Evolutionary conservation across 1,140 invertebrate species (phyloP), one percentile per base, ranked within the genome.

Genomic region (Meloidogyne floridensis): DNA sequence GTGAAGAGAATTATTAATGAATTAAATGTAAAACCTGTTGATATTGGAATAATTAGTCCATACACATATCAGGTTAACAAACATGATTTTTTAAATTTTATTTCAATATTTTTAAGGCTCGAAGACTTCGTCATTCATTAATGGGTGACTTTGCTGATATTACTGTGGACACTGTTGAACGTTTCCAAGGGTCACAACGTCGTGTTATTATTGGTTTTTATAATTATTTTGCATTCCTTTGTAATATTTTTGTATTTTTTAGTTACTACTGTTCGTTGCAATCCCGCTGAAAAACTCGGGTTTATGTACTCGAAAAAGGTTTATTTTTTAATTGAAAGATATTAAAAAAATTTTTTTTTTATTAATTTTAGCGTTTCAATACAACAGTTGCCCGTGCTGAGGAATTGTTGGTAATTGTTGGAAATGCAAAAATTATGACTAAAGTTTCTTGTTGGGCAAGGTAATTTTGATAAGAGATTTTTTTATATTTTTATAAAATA

Each of bases 11-110:
- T 91, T 11, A 92, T 94, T 9, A 92, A 92, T 82, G 88, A 93
- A 72, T 90, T 91, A 73, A 92, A 93, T 51, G 82, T 96, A 11
- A 88, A 84, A 5, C 90, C 92, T 72, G 91, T 93, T 73, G 93
- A 96, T 87, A 94, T 98, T 89, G 96, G 96, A 7, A 94, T 98
- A 82, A 95, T 98, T 77, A 94, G 96, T 7, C 96, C 96, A 0
- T 98, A 98, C 90, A 91, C 93, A 80, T 95, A 95, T 90, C 96
- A 98, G 54, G 81, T 82, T n/a, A 65, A 20, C 65, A 47, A 20
- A 10, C 6, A 20, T 51, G 15, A 5, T 2, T 56, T 80, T 15
- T 15, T 5, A 56, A 54, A 13, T 5, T 15, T 53, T 47, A 10
- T 76, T 76, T n/a, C 11, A 20, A 74, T 51, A n/a, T n/a, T n/a